Conservation (phyloP, 2,113 vertebrate species). For the Cyanoramphus novaezelandiae region DNA sequence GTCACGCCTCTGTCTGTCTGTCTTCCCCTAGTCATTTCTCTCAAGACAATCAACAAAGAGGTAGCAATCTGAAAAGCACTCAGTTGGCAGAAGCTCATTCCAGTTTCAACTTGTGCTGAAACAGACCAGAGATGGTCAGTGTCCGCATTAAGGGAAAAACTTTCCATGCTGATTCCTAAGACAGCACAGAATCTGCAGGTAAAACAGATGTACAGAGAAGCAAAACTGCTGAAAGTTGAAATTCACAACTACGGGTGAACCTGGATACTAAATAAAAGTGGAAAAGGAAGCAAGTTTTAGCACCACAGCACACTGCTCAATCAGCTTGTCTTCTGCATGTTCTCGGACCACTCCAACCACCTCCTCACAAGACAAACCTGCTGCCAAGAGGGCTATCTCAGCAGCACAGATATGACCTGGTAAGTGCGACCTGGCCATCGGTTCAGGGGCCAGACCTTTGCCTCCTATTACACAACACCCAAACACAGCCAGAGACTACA, state of each 20-base stretch:
- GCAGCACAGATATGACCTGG: background rate
- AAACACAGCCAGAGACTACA: background rate
- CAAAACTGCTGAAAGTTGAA: background rate
- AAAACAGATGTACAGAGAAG: background rate
- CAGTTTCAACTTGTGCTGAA: background rate
- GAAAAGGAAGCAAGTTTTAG: background rate
- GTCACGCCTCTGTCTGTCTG: fast-evolving
- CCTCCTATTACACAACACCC: background rate
- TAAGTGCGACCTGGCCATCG: fast-evolving
- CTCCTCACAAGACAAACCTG: background rate
- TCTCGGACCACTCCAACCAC: background rate
- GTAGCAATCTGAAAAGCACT: background rate
- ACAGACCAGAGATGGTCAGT: background rate
- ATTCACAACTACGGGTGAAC: background rate
- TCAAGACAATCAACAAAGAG: background rate
- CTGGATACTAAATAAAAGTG: background rate
- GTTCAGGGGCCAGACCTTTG: background rate
- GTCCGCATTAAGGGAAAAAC: background rate
- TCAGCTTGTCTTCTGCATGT: background rate
- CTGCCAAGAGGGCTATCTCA: background rate
- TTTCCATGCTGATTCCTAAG: background rate
- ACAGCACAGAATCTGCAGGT: background rate
- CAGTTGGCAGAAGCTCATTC: background rate
- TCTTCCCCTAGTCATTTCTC: background rate
- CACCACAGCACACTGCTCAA: background rate